phyloP scores from a whole-genome alignment of 2,888 invertebrate species.

The Gastracanthus pulcherrimus region DNA sequence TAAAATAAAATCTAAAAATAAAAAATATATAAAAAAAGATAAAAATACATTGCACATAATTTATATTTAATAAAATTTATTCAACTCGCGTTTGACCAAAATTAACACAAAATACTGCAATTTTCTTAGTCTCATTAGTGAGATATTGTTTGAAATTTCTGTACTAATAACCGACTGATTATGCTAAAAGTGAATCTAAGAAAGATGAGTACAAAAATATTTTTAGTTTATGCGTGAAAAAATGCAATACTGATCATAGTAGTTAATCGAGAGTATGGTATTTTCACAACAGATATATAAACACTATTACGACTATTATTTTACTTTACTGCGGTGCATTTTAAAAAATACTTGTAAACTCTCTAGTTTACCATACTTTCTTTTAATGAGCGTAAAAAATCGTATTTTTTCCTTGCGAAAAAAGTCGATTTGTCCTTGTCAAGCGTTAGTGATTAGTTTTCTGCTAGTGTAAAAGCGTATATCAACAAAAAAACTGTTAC shows the following conservation, averaged over 20 bases:
- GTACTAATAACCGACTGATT: background rate
- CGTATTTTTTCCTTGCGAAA: constrained; percentile 25
- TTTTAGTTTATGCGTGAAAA: background rate
- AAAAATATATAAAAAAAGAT: too few species aligned
- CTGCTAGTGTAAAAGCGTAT: constrained; percentile 47
- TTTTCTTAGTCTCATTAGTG: background rate
- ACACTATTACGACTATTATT: background rate
- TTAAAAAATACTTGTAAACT: constrained; percentile 13
- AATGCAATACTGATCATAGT: background rate
- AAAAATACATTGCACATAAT: too few species aligned
- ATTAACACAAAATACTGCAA: background rate
- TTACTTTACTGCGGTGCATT: background rate
- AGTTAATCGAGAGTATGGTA: constrained; percentile 25
- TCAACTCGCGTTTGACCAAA: too few species aligned
- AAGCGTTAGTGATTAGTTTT: constrained; percentile 44
- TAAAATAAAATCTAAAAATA: too few species aligned
- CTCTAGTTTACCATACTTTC: constrained; percentile 3
- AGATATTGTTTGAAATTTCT: background rate
- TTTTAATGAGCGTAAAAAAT: constrained; percentile 14
- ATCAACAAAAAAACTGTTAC: background rate
- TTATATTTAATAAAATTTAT: too few species aligned
- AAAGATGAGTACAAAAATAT: background rate
- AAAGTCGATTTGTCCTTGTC: constrained; percentile 37
- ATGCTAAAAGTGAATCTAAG: background rate
- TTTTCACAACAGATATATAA: background rate